These are phyloP conservation scores for Diprion similis DNA, from an alignment of 1,140 invertebrate species.

Conservation along the genomic window DNA sequence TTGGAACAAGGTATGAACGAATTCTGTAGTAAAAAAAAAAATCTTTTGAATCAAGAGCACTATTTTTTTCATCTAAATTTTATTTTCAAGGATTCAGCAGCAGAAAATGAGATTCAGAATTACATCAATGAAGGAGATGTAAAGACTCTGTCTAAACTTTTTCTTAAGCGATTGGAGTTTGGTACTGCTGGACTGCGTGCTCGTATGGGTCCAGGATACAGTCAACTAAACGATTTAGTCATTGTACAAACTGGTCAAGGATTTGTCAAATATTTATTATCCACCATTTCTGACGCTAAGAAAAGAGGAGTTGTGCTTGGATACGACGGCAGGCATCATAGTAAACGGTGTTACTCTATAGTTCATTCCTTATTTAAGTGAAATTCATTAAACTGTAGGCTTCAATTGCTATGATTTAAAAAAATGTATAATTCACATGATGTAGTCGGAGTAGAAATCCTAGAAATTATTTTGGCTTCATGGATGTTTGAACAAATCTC, in stretches of 20 bases:
- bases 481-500: not conserved
- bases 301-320: constrained; percentile 86
- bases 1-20: constrained; percentile 68
- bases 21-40: constrained; percentile 49
- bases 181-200: constrained; percentile 92
- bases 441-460: no score
- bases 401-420: constrained; percentile 6
- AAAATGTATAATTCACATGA: constrained; percentile 16
- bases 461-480: no score
- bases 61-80: constrained; percentile 2
- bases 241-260: constrained; percentile 97
- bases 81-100: constrained; percentile 58
- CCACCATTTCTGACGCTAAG: constrained; percentile 61
- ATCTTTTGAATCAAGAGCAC: not conserved
- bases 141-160: constrained; percentile 64
- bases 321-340: constrained; percentile 95
- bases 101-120: constrained; percentile 60
- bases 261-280: constrained; percentile 79
- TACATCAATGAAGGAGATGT: constrained; percentile 62
- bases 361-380: not conserved
- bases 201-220: constrained; percentile 91
- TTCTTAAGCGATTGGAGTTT: constrained; percentile 78
- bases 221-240: constrained; percentile 96
- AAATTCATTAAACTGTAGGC: not conserved
- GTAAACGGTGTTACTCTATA: constrained; percentile 70